These are phyloP conservation scores for Odocoileus virginianus DNA, from an alignment of 2,113 vertebrate genomes.

Conservation along the genomic window DNA sequence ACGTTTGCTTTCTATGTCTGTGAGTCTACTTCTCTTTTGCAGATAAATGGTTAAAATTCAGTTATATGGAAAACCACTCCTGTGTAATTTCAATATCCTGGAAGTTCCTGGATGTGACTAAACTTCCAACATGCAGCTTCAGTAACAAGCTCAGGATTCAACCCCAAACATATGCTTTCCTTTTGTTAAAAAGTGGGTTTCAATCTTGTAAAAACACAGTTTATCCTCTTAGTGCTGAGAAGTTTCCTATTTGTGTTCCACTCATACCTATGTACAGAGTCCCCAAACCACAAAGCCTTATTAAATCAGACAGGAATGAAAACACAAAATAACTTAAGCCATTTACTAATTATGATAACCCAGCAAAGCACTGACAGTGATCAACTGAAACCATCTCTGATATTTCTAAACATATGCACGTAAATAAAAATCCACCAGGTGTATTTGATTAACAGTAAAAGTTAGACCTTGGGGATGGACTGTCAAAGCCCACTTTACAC, in stretches of 20 bases:
- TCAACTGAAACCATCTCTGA: neutral
- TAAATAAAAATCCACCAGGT: conserved; percentile 17
- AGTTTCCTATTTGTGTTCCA: neutral
- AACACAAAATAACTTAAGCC: neutral
- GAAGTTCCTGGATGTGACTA: neutral
- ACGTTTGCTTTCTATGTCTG: neutral
- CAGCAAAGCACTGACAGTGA: neutral
- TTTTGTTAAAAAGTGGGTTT: neutral
- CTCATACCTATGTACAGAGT: neutral
- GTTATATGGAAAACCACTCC: neutral
- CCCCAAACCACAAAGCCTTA: conserved; percentile 3
- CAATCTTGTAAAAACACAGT: neutral
- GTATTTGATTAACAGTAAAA: neutral
- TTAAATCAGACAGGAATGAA: neutral
- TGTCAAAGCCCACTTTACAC: neutral
- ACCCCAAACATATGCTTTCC: neutral
- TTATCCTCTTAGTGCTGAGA: neutral
- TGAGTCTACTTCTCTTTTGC: neutral
- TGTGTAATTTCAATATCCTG: neutral
- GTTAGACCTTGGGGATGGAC: neutral
- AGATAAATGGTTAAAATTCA: neutral
- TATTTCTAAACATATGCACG: neutral
- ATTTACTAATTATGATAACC: neutral
- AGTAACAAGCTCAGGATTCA: neutral
- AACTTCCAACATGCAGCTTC: neutral